phyloP scores from a whole-genome alignment of 1,140 invertebrate species.

The Danaus melanippus region DNA sequence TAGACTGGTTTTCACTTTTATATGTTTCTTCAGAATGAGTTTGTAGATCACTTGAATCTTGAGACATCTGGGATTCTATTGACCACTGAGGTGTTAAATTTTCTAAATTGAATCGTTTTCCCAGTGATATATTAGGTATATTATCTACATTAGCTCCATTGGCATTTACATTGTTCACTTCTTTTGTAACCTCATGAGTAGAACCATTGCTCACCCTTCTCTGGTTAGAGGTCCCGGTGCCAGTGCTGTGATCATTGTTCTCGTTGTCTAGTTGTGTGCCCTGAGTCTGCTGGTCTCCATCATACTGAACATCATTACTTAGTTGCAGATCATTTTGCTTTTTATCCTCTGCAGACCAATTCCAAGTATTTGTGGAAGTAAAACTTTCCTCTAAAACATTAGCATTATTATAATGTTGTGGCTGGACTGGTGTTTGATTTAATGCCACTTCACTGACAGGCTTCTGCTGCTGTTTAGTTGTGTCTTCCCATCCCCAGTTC shows the following conservation, averaged over 20 bases:
- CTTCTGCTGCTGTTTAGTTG: slow-evolving; percentile 49
- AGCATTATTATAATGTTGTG: slow-evolving; percentile 47
- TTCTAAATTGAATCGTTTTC: slow-evolving; percentile 60
- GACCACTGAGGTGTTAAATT: slow-evolving; percentile 75
- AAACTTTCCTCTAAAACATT: slow-evolving; percentile 69
- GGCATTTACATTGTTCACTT: slow-evolving; percentile 56
- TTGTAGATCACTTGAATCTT: slow-evolving; percentile 73
- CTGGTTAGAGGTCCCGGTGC: slow-evolving; percentile 17
- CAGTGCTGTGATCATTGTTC: slow-evolving; percentile 22
- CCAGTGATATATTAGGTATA: slow-evolving; percentile 54
- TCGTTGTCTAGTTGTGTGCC: slow-evolving; percentile 15
- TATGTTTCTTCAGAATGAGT: slow-evolving; percentile 73
- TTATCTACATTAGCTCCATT: slow-evolving; percentile 54
- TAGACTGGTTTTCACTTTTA: slow-evolving; percentile 72
- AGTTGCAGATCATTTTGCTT: slow-evolving; percentile 31
- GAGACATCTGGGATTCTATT: slow-evolving; percentile 75
- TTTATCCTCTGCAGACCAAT: slow-evolving; percentile 62
- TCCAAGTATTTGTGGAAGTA: slow-evolving; percentile 57
- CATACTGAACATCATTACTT: too few relatives aligned
- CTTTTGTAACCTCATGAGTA: slow-evolving; percentile 29
- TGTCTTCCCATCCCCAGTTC: slow-evolving; percentile 69
- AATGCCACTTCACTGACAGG: slow-evolving; percentile 16
- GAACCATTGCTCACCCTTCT: slow-evolving; percentile 23
- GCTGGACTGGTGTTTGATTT: slow-evolving; percentile 22
- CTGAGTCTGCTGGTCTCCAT: too few relatives aligned